Conservation (phyloP, 2,888 invertebrate genomes). For the Rhorus exstirpatorius region DNA sequence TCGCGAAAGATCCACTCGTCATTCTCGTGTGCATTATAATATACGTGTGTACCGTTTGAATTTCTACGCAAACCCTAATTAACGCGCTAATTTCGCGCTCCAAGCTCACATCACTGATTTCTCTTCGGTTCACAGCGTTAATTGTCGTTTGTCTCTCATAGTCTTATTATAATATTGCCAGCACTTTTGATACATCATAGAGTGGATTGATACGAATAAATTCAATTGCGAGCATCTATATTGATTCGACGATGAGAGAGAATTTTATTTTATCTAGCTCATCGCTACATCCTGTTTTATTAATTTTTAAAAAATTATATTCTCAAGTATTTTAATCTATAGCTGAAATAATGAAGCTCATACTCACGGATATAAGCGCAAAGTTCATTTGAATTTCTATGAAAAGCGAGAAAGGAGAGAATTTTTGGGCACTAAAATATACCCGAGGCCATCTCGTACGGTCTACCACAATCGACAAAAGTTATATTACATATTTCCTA, state of each 20-base stretch:
- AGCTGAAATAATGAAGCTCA: no score
- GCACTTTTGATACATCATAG: conserved; percentile 1
- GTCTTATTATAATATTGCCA: conserved; percentile 5
- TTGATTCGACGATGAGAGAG: neutral
- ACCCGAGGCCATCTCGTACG: no score
- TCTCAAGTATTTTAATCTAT: no score
- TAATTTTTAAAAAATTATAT: no score
- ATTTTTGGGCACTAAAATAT: no score
- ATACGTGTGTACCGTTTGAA: conserved; percentile 62
- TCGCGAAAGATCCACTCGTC: conserved; percentile 45
- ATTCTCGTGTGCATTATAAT: neutral
- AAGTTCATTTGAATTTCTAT: no score
- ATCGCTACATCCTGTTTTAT: no score
- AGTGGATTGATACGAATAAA: neutral
- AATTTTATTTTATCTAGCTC: neutral
- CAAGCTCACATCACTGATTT: conserved; percentile 27
- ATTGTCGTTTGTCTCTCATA: conserved; percentile 22
- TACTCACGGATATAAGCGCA: no score
- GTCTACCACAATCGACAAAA: no score
- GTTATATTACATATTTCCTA: no score
- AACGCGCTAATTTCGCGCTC: conserved; percentile 75
- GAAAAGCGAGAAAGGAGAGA: no score
- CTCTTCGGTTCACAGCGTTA: conserved; percentile 1
- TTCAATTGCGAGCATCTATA: neutral
- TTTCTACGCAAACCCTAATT: conserved; percentile 77